Conservation (phyloP, 2,888 invertebrate genomes). For the Melanophora roralis region DNA sequence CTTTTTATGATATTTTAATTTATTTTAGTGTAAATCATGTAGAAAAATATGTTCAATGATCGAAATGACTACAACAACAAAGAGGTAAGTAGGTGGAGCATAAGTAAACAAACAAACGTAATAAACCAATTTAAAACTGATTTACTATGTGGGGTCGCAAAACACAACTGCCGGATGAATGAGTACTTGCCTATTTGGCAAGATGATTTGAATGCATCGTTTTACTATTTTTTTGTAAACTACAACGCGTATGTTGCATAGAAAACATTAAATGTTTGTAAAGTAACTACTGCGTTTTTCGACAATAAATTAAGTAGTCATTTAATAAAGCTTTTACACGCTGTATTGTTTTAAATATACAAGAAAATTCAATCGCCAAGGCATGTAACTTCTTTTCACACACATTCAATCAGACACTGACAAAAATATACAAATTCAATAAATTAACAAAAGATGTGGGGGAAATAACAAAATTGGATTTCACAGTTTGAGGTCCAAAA, state of each 20-base stretch:
- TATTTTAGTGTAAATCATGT: slow-evolving; percentile 75
- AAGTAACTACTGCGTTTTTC: background rate
- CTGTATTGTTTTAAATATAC: background rate
- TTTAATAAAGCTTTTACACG: slow-evolving; percentile 34
- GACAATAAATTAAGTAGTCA: slow-evolving; percentile 50
- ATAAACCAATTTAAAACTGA: slow-evolving; percentile 21
- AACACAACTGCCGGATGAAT: background rate
- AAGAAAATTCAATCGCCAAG: background rate
- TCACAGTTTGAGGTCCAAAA: slow-evolving; percentile 65
- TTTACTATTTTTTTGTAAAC: background rate
- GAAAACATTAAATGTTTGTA: no score
- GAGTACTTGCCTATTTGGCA: background rate
- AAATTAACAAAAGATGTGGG: slow-evolving; percentile 58
- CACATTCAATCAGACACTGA: slow-evolving; percentile 11
- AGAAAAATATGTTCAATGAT: slow-evolving; percentile 64
- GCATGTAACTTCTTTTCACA: slow-evolving; percentile 3
- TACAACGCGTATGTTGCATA: no score
- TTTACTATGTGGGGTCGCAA: slow-evolving; percentile 18
- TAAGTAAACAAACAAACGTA: background rate
- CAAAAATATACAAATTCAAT: slow-evolving; percentile 47
- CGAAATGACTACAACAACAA: background rate
- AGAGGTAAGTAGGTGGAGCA: background rate
- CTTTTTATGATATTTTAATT: slow-evolving; percentile 76
- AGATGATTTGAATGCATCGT: slow-evolving; percentile 10
- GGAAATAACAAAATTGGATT: slow-evolving; percentile 63